These are phyloP conservation scores for Tubulanus polymorphus DNA, from an alignment of 2,888 invertebrate species.

Conservation along the genomic window DNA sequence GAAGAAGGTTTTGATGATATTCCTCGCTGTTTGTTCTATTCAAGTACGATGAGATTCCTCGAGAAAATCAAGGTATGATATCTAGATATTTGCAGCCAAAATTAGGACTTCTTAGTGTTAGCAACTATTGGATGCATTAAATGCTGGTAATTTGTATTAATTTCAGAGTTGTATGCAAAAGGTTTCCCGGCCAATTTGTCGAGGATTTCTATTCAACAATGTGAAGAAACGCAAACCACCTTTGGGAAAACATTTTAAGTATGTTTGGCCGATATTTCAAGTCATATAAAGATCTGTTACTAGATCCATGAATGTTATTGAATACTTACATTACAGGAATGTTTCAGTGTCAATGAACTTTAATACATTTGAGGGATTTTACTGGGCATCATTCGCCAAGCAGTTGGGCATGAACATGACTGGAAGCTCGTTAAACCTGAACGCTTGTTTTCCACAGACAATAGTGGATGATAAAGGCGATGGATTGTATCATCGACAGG, in stretches of 20 bases:
- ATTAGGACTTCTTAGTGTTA: not conserved
- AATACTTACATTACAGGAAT: slow-evolving; percentile 77
- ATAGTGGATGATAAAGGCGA: slow-evolving; percentile 72
- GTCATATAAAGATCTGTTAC: no score
- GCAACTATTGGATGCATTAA: not conserved
- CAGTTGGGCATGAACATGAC: slow-evolving; percentile 67
- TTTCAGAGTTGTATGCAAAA: slow-evolving; percentile 64
- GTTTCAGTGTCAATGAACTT: slow-evolving; percentile 80
- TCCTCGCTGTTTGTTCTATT: slow-evolving; percentile 70
- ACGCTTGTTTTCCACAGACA: slow-evolving; percentile 56
- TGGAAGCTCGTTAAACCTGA: slow-evolving; percentile 39
- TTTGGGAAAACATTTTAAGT: slow-evolving; percentile 75
- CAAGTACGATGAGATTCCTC: slow-evolving; percentile 92
- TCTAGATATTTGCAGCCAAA: no score
- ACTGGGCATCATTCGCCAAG: slow-evolving; percentile 97
- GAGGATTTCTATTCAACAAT: slow-evolving; percentile 84
- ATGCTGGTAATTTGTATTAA: slow-evolving; percentile 2
- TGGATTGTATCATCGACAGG: slow-evolving; percentile 72
- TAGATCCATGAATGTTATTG: no score
- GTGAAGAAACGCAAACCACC: slow-evolving; percentile 82
- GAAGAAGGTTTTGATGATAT: slow-evolving; percentile 54
- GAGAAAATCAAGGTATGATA: slow-evolving; percentile 87
- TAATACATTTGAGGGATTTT: slow-evolving; percentile 74
- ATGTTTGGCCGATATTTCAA: no score
- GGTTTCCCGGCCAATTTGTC: slow-evolving; percentile 87